Evolutionary conservation across 2,888 invertebrate species (phyloP).

Genomic region (Nemurella pictetii): DNA sequence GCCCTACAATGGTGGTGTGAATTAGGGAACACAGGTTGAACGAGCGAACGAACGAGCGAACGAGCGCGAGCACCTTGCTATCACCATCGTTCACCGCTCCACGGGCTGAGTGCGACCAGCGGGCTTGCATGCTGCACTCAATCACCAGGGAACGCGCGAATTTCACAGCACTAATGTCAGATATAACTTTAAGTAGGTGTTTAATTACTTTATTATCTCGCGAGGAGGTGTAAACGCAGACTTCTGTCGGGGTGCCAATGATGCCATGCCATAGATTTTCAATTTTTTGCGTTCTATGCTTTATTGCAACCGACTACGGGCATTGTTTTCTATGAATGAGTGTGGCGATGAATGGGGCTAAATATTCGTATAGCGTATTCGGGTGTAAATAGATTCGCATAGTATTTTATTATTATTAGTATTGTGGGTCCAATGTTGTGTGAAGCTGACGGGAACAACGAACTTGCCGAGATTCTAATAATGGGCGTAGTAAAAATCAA

Average conservation of each 20-base stretch:
- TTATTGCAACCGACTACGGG: neutral
- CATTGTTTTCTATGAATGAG: neutral
- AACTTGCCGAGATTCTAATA: neutral
- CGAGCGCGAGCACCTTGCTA: neutral
- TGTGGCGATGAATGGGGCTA: neutral
- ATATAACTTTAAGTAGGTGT: neutral
- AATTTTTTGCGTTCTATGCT: neutral
- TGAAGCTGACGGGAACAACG: neutral
- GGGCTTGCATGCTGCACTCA: neutral
- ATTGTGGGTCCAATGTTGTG: neutral
- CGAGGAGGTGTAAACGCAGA: neutral
- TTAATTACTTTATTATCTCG: neutral
- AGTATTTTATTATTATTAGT: neutral
- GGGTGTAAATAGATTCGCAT: neutral
- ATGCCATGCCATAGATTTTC: neutral
- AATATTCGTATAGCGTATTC: neutral
- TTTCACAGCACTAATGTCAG: neutral
- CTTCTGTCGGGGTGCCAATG: neutral
- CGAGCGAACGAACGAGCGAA: no score
- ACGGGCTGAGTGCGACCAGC: neutral
- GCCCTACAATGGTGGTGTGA: no score
- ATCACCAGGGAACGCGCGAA: neutral
- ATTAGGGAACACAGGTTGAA: no score
- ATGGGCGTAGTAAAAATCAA: neutral
- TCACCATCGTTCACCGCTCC: neutral